Conservation (phyloP, 2,113 vertebrate genomes). For the Epinephelus fuscoguttatus region DNA sequence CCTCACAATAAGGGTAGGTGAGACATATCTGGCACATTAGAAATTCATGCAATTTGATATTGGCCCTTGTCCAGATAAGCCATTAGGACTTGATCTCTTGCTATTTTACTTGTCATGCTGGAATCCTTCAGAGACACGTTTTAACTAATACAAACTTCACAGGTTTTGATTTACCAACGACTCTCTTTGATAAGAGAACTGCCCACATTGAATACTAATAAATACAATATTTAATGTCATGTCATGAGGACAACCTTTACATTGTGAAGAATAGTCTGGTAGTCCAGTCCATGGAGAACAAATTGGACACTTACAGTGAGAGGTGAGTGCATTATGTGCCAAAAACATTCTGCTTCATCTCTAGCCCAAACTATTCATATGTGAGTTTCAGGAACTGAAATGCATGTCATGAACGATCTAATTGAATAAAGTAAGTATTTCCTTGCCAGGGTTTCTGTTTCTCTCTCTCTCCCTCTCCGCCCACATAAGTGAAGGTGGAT, state of each 20-base stretch:
- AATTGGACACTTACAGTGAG: neutral
- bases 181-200: neutral
- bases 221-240: neutral
- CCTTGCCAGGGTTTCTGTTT: slow-evolving; percentile 42
- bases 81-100: slow-evolving; percentile 37
- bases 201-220: neutral
- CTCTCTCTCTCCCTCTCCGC: slow-evolving; percentile 9
- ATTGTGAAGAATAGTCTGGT: neutral
- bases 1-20: neutral
- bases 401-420: slow-evolving; percentile 53
- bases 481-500: slow-evolving; percentile 38
- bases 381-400: neutral
- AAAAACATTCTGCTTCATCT: neutral
- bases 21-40: neutral
- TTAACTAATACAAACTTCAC: neutral
- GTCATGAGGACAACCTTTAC: neutral
- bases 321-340: neutral
- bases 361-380: no score
- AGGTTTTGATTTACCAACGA: slow-evolving; percentile 5
- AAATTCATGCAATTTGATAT: slow-evolving; percentile 23
- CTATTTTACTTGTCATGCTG: slow-evolving; percentile 18
- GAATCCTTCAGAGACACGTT: neutral
- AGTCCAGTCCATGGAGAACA: neutral
- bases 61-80: slow-evolving; percentile 34
- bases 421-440: slow-evolving; percentile 54